Evolutionary conservation across 2,797 vertebrate species (phyloP).

Genomic region (Rhinogobio ventralis): DNA sequence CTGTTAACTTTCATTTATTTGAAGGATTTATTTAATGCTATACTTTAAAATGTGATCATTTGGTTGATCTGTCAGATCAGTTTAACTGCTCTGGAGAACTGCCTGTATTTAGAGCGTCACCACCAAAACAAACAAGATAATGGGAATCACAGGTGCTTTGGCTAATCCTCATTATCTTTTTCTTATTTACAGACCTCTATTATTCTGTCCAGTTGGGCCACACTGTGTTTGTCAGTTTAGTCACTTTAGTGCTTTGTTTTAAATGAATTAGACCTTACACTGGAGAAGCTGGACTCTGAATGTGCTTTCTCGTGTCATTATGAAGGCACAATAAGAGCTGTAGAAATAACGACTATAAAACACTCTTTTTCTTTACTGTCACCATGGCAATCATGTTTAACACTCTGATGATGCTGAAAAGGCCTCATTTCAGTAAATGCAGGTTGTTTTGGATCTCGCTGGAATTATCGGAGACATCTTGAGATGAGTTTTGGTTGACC

Average conservation of each 20-base stretch:
- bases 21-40: not conserved
- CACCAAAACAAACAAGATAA: slow-evolving; percentile 30
- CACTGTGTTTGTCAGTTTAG: not conserved
- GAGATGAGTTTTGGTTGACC: not conserved
- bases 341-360: not conserved
- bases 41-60: not conserved
- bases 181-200: not conserved
- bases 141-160: slow-evolving; percentile 17
- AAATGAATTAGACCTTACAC: not conserved
- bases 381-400: slow-evolving; percentile 23
- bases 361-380: not conserved
- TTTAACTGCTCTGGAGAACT: not conserved
- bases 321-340: not conserved
- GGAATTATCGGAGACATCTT: not conserved
- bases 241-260: not conserved
- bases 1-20: not conserved
- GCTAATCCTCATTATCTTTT: slow-evolving; percentile 13
- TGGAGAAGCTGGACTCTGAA: not conserved
- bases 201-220: not conserved
- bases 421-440: not conserved
- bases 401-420: not conserved
- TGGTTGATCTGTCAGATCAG: slow-evolving; percentile 11
- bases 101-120: slow-evolving; percentile 24
- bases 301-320: slow-evolving; percentile 10
- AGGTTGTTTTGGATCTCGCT: not conserved